Evolutionary conservation across 2,888 invertebrate genomes (phyloP).

Genomic region (Salticus scenicus): DNA sequence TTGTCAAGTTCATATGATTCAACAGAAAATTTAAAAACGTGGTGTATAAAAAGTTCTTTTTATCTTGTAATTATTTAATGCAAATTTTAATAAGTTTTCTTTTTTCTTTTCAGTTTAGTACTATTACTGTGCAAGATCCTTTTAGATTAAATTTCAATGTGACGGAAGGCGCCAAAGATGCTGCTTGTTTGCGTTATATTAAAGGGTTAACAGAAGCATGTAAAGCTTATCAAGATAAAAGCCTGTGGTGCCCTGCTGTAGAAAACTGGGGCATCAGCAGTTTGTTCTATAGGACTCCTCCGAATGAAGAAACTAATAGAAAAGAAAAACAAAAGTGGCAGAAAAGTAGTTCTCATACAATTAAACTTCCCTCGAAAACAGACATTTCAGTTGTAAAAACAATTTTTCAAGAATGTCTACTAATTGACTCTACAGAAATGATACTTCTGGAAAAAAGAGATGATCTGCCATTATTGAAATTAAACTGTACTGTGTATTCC

Average conservation of each 20-base stretch:
- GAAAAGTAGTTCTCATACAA: not conserved
- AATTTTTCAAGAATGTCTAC: constrained; percentile 37
- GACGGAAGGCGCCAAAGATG: not conserved
- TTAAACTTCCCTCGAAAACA: constrained; percentile 10
- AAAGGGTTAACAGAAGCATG: constrained; percentile 18
- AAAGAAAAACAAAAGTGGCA: not conserved
- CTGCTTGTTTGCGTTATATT: constrained; percentile 30
- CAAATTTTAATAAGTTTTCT: not conserved
- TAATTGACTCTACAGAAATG: constrained; percentile 35
- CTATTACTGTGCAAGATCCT: constrained; percentile 51
- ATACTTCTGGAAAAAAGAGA: not conserved
- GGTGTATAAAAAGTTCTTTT: no score
- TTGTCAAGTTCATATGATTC: no score
- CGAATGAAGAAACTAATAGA: not conserved
- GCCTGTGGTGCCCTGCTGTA: not conserved
- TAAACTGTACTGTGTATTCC: constrained; percentile 35
- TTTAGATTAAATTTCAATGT: constrained; percentile 43
- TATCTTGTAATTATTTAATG: no score
- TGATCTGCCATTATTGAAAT: constrained; percentile 3
- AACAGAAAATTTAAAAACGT: no score
- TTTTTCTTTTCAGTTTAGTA: constrained; percentile 36
- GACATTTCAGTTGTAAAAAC: constrained; percentile 9
- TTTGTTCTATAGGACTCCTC: constrained; percentile 8
- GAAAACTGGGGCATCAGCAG: constrained; percentile 37
- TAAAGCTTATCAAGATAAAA: constrained; percentile 28